A percentile compares a stretch with the other conserved stretches of the same genome.
Conservation (phyloP, 2,113 vertebrate species). For the Rhinolophus sinicus region DNA sequence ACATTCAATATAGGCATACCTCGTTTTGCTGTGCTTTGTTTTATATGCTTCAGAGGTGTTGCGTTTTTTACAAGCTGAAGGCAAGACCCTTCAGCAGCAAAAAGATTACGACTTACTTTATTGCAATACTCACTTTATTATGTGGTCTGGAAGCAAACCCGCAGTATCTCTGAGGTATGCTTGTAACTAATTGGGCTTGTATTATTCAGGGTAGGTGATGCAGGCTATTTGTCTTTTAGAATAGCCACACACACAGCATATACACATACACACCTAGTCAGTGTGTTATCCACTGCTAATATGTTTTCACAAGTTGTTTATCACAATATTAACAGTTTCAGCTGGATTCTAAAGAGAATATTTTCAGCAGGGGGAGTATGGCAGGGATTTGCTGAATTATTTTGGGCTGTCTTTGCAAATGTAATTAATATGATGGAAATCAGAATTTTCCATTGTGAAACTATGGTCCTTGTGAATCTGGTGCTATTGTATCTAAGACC, state of each 20-base stretch:
- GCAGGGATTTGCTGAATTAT: not conserved
- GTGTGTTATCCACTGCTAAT: not conserved
- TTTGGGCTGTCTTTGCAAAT: not conserved
- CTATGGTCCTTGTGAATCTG: not conserved
- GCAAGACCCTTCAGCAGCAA: not conserved
- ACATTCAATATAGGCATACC: not conserved
- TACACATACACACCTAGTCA: not conserved
- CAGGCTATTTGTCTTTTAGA: constrained; percentile 14
- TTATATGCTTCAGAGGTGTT: not conserved
- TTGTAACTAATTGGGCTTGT: not conserved
- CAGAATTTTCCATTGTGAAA: not conserved
- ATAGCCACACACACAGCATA: not conserved
- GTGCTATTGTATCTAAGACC: not conserved
- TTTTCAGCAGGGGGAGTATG: not conserved
- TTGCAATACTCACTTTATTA: not conserved
- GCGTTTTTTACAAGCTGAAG: not conserved
- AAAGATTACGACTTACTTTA: not conserved
- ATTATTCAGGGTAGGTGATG: not conserved
- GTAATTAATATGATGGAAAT: not conserved
- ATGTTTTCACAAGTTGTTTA: constrained; percentile 18
- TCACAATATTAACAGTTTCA: not conserved
- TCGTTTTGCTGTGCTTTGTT: not conserved
- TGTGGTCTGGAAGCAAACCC: not conserved
- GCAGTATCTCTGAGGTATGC: not conserved
- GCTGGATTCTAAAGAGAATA: not conserved